Evolutionary conservation across 2,888 invertebrate genomes (phyloP), one percentile per base, ranked within the genome.

Genomic region (Melitaea athalia): DNA sequence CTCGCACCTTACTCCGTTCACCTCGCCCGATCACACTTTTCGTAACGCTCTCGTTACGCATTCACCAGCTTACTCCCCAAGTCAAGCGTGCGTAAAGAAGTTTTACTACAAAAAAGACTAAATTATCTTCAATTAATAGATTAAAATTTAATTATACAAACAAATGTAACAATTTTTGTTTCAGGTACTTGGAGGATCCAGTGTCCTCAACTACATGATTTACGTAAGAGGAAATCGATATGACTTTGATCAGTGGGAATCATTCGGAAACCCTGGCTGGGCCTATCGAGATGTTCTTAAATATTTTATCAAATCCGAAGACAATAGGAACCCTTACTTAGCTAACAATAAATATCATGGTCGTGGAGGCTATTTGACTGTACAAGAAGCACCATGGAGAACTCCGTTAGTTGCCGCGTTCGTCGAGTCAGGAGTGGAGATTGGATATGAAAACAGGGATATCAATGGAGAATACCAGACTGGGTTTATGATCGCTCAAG

Each of bases 201-300:
- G 96, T 75, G 96, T 96, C 0, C 91, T 98, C 0, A 98, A 98
- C 83, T 97, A 97, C 84, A 98, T 98, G 98, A 93, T 98, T 4
- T 98, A 98, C 84, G 96, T 98, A 0, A 91, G 98, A 72, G 98
- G 98, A 11, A 97, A 95, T 82, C 93, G 94, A 67, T 93, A 95
- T 76, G 99, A 99, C 83, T 99, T 97, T 85, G 97, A 98, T 81
- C 94, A 95, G 59, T 99, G 99, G 98, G 97, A 97, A 77, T 90
- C 94, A 0, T 86, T 96, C 73, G 98, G 98, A 0, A 98, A 98
- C 79, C 93, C 95, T 0, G 98, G 98, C 7, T 99, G 98, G 98
- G 95, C 96, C 0, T 98, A 97, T 87, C 93, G 95, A 2, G 95
- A 97, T 69, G 97, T 96, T 0, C 91, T 99, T 6, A 95, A 95